Conservation (phyloP, 2,888 invertebrate species). For the Epiblema foenella region DNA sequence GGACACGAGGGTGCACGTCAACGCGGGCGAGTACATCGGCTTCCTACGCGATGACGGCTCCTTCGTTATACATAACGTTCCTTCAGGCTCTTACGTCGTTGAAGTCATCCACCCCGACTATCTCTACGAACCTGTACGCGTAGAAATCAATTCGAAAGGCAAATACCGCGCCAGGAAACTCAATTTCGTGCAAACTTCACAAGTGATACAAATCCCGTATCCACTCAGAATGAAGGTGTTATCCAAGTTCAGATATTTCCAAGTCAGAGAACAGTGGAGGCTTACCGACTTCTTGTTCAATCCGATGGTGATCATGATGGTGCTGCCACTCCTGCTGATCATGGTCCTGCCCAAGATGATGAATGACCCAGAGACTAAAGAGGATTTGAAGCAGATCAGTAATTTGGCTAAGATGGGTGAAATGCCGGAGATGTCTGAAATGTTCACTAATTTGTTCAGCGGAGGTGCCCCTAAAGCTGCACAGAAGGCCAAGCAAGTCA, state of each 20-base stretch:
- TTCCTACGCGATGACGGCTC: conserved; percentile 96
- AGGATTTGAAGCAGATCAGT: conserved; percentile 96
- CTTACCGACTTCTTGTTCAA: conserved; percentile 98
- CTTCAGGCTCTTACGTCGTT: conserved; percentile 96
- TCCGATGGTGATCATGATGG: conserved; percentile 99
- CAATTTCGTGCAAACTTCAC: conserved; percentile 96
- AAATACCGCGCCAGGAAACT: conserved; percentile 98
- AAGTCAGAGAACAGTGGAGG: conserved; percentile 97
- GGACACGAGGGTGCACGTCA: conserved; percentile 91
- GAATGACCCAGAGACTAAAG: conserved; percentile 98
- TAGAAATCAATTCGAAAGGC: conserved; percentile 99
- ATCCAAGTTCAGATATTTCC: conserved; percentile 94
- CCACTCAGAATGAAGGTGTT: conserved; percentile 95
- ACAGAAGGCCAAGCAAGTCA: conserved; percentile 77
- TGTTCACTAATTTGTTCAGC: conserved; percentile 94
- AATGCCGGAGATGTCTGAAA: conserved; percentile 98
- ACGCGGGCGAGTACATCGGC: conserved; percentile 95
- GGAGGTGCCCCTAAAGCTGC: conserved; percentile 86
- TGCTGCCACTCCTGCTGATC: conserved; percentile 94
- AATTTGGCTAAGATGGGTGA: conserved; percentile 92
- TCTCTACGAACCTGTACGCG: conserved; percentile 96
- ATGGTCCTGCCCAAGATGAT: conserved; percentile 98
- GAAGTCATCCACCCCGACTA: conserved; percentile 96
- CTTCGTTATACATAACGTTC: conserved; percentile 94
- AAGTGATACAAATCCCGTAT: conserved; percentile 95